Conservation (phyloP, 2,888 invertebrate species). For the Rhopalosiphum nymphaeae region DNA sequence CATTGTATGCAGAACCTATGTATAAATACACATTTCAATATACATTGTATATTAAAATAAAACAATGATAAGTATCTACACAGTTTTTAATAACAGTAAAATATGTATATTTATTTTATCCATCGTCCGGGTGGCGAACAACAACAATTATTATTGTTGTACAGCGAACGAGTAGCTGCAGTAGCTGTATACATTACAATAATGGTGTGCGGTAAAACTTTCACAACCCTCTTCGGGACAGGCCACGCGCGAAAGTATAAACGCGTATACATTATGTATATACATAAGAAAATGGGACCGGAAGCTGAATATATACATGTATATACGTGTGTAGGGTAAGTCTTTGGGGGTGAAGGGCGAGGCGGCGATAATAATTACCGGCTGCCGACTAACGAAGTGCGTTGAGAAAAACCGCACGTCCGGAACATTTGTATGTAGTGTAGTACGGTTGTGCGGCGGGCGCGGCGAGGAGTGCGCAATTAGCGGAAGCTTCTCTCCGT, state of each 20-base stretch:
- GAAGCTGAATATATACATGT: neutral
- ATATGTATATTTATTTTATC: neutral
- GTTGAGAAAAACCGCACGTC: constrained; percentile 63
- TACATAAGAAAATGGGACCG: constrained; percentile 35
- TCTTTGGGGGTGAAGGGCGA: neutral
- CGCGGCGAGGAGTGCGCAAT: constrained; percentile 61
- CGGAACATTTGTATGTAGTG: constrained; percentile 64
- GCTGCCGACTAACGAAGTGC: constrained; percentile 63
- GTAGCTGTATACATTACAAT: constrained; percentile 41
- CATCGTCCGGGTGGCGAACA: neutral
- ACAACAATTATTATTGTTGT: constrained; percentile 42
- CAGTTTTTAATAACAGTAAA: constrained; percentile 37
- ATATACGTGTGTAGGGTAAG: neutral
- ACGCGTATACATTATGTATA: neutral
- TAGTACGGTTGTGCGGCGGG: neutral
- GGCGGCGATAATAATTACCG: constrained; percentile 62
- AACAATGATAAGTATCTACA: neutral
- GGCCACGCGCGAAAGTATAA: constrained; percentile 41
- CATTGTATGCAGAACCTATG: neutral
- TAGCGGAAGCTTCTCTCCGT: constrained; percentile 61
- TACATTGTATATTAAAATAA: neutral
- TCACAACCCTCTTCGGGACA: neutral
- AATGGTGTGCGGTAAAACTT: constrained; percentile 60
- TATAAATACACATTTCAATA: too few species aligned
- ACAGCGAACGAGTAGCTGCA: neutral